These are phyloP conservation scores for Poeciliopsis prolifica DNA, from an alignment of 2,113 vertebrate species.

Conservation along the genomic window DNA sequence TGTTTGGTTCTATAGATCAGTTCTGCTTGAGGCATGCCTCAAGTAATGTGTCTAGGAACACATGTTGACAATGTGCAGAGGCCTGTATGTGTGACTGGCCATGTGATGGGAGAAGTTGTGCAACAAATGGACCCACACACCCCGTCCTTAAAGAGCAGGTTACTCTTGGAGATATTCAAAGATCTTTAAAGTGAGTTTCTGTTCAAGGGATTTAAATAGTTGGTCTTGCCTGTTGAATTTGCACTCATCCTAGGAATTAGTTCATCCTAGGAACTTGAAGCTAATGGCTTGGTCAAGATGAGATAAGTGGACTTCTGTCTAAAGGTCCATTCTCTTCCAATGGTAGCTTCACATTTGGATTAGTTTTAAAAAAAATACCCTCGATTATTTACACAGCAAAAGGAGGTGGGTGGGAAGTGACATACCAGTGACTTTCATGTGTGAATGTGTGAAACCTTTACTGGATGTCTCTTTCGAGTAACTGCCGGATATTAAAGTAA, in stretches of 20 bases:
- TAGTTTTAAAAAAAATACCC: not conserved
- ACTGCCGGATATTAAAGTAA: no score
- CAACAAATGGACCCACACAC: not conserved
- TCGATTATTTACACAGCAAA: not conserved
- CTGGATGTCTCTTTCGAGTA: not conserved
- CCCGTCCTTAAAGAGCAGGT: no score
- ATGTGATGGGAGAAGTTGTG: not conserved
- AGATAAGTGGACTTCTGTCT: not conserved
- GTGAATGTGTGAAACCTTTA: not conserved
- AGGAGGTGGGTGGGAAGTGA: not conserved
- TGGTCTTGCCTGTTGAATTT: no score
- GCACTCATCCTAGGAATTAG: no score
- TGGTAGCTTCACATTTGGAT: no score
- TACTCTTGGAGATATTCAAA: no score
- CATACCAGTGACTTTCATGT: not conserved
- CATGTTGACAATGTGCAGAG: not conserved
- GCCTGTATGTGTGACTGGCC: not conserved
- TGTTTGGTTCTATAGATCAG: conserved; percentile 21
- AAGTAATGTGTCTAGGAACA: not conserved
- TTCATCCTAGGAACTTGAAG: no score
- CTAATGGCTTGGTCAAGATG: not conserved
- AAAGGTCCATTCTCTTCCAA: no score
- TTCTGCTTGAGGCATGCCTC: not conserved
- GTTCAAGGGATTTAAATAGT: no score
- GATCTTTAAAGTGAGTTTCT: no score